Evolutionary conservation across 2,797 vertebrate genomes (phyloP), one percentile per base, ranked within the genome.

Genomic region (Babyrousa celebensis): DNA sequence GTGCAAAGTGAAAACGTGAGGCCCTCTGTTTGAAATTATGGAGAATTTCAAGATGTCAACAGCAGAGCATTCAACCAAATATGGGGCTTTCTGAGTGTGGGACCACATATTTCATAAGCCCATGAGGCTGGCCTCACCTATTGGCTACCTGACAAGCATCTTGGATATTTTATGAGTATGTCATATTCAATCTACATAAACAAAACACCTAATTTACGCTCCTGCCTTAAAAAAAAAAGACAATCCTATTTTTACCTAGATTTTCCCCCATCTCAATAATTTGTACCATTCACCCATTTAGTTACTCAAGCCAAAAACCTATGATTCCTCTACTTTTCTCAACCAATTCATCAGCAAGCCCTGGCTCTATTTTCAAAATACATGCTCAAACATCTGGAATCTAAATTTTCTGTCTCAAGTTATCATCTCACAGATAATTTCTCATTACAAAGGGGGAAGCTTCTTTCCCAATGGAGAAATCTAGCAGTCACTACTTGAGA

Each of bases 391-490:
- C 27, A 67, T 58, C 32, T 74, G 27, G 77, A 40, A 56, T 89
- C 67, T 93, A 65, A 89, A 83, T 56, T 89, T 65, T 27, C 48
- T 48, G 25, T 60, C 56, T 93, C 60, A 58, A 67, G 75, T 94
- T 32, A 67, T 75, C 56, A 89, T 54, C 8, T 94, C 27, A 67
- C 43, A 75, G 68, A 27, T 75, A 74, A 74, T 48, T 43, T 94
- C 83, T 83, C 40, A 85, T 78, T 78, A 20, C 62, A 92, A 58
- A 77, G 20, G 77, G 10, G 5, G 77, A 74, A 91, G 43, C 14
- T 80, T 32, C n/a, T 80, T 88, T 82, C 67, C 82, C 36, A 75
- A 36, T 58, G 29, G 68, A 67, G 78, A 89, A 94, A 83, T 36
- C 52, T 48, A 27, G 11, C 14, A 83, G 36, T 48, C 5, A 48